Percentiles rank a stretch among this genome's conserved stretches.
These are phyloP conservation scores for Sminthopsis crassicaudata DNA, from an alignment of 2,113 vertebrate species.

Conservation along the genomic window DNA sequence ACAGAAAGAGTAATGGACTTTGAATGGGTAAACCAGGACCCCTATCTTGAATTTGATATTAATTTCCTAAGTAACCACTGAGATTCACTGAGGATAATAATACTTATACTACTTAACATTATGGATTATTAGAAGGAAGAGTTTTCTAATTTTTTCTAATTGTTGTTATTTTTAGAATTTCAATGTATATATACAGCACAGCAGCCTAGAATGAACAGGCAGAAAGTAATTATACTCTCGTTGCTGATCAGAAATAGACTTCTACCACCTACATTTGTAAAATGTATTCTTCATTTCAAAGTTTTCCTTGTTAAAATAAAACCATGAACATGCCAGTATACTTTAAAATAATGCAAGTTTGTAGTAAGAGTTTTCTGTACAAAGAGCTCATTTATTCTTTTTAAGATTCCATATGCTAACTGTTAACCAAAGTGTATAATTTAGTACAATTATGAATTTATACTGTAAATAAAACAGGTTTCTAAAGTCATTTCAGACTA, in stretches of 20 bases:
- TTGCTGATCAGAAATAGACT: background rate
- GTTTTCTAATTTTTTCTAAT: background rate
- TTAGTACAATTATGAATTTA: conserved; percentile 73
- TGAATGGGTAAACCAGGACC: background rate
- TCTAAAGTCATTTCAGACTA: conserved; percentile 63
- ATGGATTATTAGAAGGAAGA: background rate
- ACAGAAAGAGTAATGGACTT: background rate
- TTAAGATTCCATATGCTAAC: conserved; percentile 58
- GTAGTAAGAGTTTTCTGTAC: background rate
- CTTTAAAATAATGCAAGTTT: conserved; percentile 9
- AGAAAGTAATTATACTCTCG: background rate
- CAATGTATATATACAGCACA: background rate
- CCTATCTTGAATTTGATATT: background rate
- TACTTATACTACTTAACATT: background rate
- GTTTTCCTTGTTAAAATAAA: conserved; percentile 38
- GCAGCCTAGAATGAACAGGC: background rate
- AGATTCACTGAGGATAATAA: background rate
- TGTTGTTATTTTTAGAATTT: background rate
- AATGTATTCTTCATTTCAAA: background rate
- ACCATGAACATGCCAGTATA: background rate
- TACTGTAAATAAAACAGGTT: conserved; percentile 57
- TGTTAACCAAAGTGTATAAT: conserved; percentile 55
- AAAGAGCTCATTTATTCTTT: conserved; percentile 38
- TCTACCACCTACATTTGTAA: conserved; percentile 2
- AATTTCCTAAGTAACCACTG: background rate